These are phyloP conservation scores for Caenorhabditis sp. DNA, from an alignment of 2,888 invertebrate genomes.

Conservation along the genomic window DNA sequence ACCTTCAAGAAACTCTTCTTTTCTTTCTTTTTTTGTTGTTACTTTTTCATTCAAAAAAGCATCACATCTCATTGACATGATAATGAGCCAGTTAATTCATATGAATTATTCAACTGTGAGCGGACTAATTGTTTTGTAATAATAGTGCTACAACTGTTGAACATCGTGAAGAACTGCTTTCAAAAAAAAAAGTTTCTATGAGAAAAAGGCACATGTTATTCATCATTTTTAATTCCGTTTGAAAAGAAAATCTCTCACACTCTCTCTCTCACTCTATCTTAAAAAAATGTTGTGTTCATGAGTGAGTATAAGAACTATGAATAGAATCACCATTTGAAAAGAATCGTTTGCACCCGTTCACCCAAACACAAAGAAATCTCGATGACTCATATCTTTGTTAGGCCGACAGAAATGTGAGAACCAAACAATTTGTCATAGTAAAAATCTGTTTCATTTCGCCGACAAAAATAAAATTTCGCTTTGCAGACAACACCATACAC, in stretches of 20 bases:
- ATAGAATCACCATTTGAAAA: background rate
- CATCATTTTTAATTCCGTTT: conserved; percentile 28
- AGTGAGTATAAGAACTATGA: too few species aligned
- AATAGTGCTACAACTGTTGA: too few species aligned
- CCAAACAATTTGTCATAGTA: background rate
- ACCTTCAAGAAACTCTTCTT: background rate
- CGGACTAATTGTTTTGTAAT: background rate
- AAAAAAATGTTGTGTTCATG: background rate
- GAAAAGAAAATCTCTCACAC: too few species aligned
- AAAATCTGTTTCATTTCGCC: background rate
- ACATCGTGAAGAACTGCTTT: too few species aligned
- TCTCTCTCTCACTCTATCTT: too few species aligned
- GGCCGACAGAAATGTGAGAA: background rate
- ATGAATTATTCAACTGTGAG: background rate
- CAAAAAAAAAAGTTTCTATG: conserved; percentile 14
- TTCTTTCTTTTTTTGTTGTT: too few species aligned
- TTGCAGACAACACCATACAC: conserved; percentile 33
- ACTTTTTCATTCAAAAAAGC: background rate
- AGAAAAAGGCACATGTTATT: conserved; percentile 15
- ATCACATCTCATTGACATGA: background rate
- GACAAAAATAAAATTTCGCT: background rate
- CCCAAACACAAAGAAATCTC: background rate
- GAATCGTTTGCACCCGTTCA: background rate
- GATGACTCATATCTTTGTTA: background rate
- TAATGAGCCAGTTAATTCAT: background rate